Evolutionary conservation across 2,888 invertebrate species (phyloP).

Genomic region (Torymus texanus): DNA sequence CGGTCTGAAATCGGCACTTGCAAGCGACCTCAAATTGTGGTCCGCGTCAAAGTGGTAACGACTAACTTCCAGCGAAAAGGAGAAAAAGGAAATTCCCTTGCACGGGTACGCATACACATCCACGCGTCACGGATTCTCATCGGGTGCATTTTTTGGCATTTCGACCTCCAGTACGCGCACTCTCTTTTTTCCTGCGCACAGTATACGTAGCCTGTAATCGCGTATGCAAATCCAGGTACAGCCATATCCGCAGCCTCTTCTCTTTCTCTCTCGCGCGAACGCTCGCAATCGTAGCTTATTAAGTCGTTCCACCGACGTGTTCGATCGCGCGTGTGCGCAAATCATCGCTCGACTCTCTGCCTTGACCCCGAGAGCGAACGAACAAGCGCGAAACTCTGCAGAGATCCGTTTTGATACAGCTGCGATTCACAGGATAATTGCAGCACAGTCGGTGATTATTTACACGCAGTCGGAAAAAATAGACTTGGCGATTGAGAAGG

Average conservation of each 20-base stretch:
- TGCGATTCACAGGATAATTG: not conserved
- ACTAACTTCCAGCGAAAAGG: too few species aligned
- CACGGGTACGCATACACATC: not conserved
- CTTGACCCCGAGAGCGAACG: slow-evolving; percentile 67
- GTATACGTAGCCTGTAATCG: slow-evolving; percentile 71
- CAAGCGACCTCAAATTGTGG: too few species aligned
- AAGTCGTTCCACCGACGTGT: slow-evolving; percentile 69
- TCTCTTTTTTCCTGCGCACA: slow-evolving; percentile 30
- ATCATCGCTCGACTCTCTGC: slow-evolving; percentile 58
- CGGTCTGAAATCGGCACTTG: too few species aligned
- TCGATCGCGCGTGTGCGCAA: slow-evolving; percentile 45
- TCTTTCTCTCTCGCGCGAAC: not conserved
- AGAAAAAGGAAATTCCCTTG: too few species aligned
- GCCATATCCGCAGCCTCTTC: slow-evolving; percentile 3
- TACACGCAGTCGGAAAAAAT: not conserved
- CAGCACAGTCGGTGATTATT: not conserved
- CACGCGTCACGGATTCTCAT: not conserved
- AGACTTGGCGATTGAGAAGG: too few species aligned
- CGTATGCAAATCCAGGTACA: slow-evolving; percentile 73
- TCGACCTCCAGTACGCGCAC: not conserved
- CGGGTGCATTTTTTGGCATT: slow-evolving; percentile 9
- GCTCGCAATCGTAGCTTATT: slow-evolving; percentile 72
- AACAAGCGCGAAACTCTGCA: slow-evolving; percentile 31
- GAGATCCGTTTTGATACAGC: slow-evolving; percentile 20
- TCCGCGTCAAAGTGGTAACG: too few species aligned